These are phyloP conservation scores for Caligus rogercresseyi DNA, from an alignment of 1,140 invertebrate genomes.

Conservation along the genomic window DNA sequence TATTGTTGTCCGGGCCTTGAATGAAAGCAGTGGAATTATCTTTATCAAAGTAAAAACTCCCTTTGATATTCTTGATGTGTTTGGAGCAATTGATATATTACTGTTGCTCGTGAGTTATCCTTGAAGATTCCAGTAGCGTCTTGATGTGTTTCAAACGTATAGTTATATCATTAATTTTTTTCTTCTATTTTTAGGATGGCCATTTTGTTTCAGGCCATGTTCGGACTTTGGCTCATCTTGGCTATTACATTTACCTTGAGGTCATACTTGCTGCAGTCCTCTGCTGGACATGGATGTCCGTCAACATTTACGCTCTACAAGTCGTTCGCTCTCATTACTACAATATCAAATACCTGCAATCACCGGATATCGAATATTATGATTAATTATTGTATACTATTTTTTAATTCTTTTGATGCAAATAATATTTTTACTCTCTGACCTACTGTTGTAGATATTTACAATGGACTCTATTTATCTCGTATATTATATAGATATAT, in stretches of 20 bases:
- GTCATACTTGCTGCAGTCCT: slow-evolving; percentile 49
- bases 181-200: slow-evolving; percentile 41
- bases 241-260: slow-evolving; percentile 71
- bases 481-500: no score
- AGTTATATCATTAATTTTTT: no score
- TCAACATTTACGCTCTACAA: slow-evolving; percentile 66
- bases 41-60: no score
- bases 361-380: slow-evolving; percentile 49
- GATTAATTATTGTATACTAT: background rate
- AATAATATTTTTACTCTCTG: slow-evolving; percentile 19
- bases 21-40: no score
- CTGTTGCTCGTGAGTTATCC: no score
- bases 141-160: no score
- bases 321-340: slow-evolving; percentile 64
- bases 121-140: no score
- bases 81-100: no score
- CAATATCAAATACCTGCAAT: slow-evolving; percentile 53
- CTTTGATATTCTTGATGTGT: no score
- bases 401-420: background rate
- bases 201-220: slow-evolving; percentile 52
- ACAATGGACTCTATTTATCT: no score
- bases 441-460: no score
- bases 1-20: no score
- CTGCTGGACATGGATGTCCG: slow-evolving; percentile 57
- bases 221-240: slow-evolving; percentile 60